These are phyloP conservation scores for Temnothorax unifasciatus DNA, from an alignment of 2,888 invertebrate species.

Conservation along the genomic window DNA sequence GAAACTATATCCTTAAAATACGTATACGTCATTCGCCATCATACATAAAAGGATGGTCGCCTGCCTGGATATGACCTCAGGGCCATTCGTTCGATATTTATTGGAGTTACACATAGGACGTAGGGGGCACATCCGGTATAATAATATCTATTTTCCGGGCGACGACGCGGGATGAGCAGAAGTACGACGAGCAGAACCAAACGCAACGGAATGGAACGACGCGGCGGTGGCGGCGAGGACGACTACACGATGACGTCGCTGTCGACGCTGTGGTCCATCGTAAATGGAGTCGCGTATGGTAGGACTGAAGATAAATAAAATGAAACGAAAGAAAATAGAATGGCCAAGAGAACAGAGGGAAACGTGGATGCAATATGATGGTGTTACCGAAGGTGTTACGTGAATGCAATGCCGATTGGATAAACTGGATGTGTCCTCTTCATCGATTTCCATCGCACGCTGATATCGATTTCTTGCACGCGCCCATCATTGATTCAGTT, in stretches of 20 bases:
- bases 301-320: slow-evolving; percentile 77
- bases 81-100: slow-evolving; percentile 77
- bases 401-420: slow-evolving; percentile 70
- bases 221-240: slow-evolving; percentile 37
- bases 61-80: slow-evolving; percentile 60
- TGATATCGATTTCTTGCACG: slow-evolving; percentile 1
- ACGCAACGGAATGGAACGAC: slow-evolving; percentile 66
- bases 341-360: slow-evolving; percentile 53
- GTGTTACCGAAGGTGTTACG: slow-evolving; percentile 71
- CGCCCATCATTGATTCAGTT: background rate
- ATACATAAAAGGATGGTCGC: slow-evolving; percentile 69
- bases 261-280: slow-evolving; percentile 55
- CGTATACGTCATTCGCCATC: slow-evolving; percentile 51
- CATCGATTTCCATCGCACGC: slow-evolving; percentile 54
- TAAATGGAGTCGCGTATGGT: slow-evolving; percentile 64
- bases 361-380: slow-evolving; percentile 58
- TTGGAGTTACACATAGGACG: slow-evolving; percentile 75
- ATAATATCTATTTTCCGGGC: slow-evolving; percentile 81
- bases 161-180: slow-evolving; percentile 78
- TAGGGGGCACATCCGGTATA: slow-evolving; percentile 76
- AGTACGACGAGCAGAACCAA: slow-evolving; percentile 66
- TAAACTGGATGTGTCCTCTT: slow-evolving; percentile 43
- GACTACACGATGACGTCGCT: slow-evolving; percentile 64
- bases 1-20: slow-evolving; percentile 16
- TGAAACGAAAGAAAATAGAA: slow-evolving; percentile 77